phyloP scores from a whole-genome alignment of 2,113 vertebrate genomes.

The Donacobius atricapilla region DNA sequence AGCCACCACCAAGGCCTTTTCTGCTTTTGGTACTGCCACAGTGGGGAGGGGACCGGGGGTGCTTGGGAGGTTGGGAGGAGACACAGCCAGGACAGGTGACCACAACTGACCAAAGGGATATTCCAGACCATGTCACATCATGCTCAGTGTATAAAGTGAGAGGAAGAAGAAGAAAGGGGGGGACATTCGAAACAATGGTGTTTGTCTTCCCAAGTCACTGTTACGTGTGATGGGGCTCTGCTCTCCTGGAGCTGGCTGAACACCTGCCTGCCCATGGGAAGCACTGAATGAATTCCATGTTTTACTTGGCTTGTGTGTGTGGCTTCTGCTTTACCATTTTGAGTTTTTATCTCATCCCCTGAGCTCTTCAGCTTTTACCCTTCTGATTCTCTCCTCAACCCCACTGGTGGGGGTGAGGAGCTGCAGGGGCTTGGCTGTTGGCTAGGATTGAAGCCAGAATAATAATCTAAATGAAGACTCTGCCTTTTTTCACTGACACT shows the following conservation, averaged over 20 bases:
- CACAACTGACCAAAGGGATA: neutral
- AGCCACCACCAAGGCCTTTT: neutral
- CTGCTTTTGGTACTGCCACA: neutral
- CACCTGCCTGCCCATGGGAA: neutral
- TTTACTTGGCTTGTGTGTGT: neutral
- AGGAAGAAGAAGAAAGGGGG: neutral
- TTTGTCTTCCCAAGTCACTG: neutral
- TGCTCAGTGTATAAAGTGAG: neutral
- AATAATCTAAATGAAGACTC: constrained; percentile 46
- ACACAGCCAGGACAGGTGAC: neutral
- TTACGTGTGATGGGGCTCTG: neutral
- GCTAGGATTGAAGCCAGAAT: neutral
- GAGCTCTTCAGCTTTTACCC: neutral
- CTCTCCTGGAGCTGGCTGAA: neutral
- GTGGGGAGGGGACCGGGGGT: neutral
- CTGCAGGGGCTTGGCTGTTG: neutral
- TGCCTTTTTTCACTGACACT: constrained; percentile 31
- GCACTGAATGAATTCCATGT: neutral
- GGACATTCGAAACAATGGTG: neutral
- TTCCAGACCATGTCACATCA: fast-evolving
- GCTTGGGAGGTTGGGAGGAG: too few species aligned
- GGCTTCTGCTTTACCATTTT: neutral
- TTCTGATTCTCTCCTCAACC: neutral
- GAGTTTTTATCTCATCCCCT: neutral
- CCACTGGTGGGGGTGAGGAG: fast-evolving